phyloP scores from a whole-genome alignment of 2,113 vertebrate genomes.

The Nerophis lumbriciformis region DNA sequence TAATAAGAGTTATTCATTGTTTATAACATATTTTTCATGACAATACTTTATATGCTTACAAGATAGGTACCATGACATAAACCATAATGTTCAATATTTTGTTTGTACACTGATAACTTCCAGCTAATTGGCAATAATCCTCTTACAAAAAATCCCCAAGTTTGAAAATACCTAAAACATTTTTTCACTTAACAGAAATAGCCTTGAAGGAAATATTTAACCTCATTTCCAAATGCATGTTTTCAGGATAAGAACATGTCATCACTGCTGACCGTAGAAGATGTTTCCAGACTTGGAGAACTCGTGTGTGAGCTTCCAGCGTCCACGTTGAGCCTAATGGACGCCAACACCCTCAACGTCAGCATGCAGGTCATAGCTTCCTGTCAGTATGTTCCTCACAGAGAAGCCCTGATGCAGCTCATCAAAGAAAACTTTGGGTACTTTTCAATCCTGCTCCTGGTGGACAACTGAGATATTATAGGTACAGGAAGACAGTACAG shows the following conservation, averaged over 20 bases:
- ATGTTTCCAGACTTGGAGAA: conserved; percentile 46
- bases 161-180: too few relatives aligned
- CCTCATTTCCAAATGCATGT: neutral
- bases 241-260: conserved; percentile 51
- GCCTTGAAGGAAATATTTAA: too few relatives aligned
- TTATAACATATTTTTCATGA: too few relatives aligned
- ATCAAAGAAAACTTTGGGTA: conserved; percentile 61
- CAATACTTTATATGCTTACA: too few relatives aligned
- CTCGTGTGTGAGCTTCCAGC: conserved; percentile 61
- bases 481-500: neutral
- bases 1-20: too few relatives aligned
- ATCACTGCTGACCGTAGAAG: conserved; percentile 22
- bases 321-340: conserved; percentile 40
- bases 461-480: neutral
- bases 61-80: too few relatives aligned
- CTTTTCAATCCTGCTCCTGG: neutral
- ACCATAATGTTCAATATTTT: too few relatives aligned
- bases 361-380: conserved; percentile 47
- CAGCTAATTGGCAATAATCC: too few relatives aligned
- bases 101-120: too few relatives aligned
- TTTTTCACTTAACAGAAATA: too few relatives aligned
- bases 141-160: too few relatives aligned
- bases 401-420: conserved; percentile 38
- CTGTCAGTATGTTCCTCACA: conserved; percentile 54
- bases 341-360: conserved; percentile 29